Base-by-base conservation (phyloP, 2,797 vertebrate genomes). In the Cyprinella venusta region DNA sequence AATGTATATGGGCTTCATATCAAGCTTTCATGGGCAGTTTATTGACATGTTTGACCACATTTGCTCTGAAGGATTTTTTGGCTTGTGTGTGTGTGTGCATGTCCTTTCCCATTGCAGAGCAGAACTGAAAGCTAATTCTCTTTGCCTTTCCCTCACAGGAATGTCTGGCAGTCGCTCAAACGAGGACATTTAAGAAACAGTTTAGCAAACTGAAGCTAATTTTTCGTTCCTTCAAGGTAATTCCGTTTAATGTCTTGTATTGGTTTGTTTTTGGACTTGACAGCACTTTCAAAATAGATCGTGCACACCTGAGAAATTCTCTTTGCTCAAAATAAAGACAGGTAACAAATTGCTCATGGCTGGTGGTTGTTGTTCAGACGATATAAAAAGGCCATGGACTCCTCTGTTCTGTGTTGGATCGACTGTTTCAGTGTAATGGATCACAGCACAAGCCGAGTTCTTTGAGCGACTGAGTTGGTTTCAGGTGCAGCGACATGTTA, bases 291-390 rank as follows among this genome's bases (percentile, higher is more conserved):
- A 8, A 71, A 69, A 81, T 81, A 50, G 67, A 80, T 71, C n/a
- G 63, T 18, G 72, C 56, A 19, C 76, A 78, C 36, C 61, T 78
- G 71, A 85, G 80, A 83, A 81, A 59, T 76, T 86, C 68, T 82
- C 68, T 72, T 54, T 67, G 61, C 59, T 87, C 68, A 84, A 75
- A 80, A 78, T 81, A 26, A 54, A 80, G 79, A 79, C 68, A 8
- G 75, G 61, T 79, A 83, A 86, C 84, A 79, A 67, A 75, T 74
- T 69, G 76, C 77, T 75, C 80, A 86, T 86, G 21, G 80, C 30
- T 50, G 52, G 12, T 16, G 10, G 68, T 74, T 75, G 80, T 82
- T 67, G 48, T 81, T 79, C 80, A 33, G 80, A 59, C 1, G 7
- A 26, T 82, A 82, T 82, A 45, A 76, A 82, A 69, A 79, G 61